A percentile compares a stretch with the other conserved stretches of the same genome.
These are phyloP conservation scores for Eupithecia tripunctaria DNA, from an alignment of 2,888 invertebrate species.

Conservation along the genomic window DNA sequence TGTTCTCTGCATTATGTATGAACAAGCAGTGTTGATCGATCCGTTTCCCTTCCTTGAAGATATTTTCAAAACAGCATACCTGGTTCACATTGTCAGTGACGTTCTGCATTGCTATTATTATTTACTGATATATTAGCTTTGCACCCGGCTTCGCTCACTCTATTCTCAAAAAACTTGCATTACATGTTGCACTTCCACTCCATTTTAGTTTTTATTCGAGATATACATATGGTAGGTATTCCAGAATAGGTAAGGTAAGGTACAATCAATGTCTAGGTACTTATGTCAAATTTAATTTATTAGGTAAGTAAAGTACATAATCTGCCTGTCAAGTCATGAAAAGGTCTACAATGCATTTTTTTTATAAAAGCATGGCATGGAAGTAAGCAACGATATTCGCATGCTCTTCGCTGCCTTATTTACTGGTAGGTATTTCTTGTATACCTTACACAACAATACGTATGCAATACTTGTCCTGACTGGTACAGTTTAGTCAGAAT, in stretches of 20 bases:
- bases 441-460: background rate
- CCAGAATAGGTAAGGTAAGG: background rate
- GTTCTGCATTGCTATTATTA: background rate
- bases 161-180: background rate
- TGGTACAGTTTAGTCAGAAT: background rate
- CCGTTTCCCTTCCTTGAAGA: constrained; percentile 19
- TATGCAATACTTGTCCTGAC: background rate
- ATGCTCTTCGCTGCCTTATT: background rate
- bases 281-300: background rate
- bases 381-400: background rate
- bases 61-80: constrained; percentile 37
- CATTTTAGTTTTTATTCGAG: background rate
- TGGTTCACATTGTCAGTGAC: constrained; percentile 50
- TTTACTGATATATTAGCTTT: background rate
- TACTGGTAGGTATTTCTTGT: background rate
- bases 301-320: too few species aligned
- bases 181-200: background rate
- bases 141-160: background rate
- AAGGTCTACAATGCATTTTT: too few species aligned
- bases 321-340: too few species aligned
- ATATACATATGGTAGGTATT: background rate
- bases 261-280: background rate
- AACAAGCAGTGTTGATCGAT: constrained; percentile 10
- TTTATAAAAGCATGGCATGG: background rate
- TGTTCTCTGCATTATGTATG: constrained; percentile 10